These are phyloP conservation scores for Pseudomugil tenellus DNA, from an alignment of 2,797 vertebrate species.

Conservation along the genomic window DNA sequence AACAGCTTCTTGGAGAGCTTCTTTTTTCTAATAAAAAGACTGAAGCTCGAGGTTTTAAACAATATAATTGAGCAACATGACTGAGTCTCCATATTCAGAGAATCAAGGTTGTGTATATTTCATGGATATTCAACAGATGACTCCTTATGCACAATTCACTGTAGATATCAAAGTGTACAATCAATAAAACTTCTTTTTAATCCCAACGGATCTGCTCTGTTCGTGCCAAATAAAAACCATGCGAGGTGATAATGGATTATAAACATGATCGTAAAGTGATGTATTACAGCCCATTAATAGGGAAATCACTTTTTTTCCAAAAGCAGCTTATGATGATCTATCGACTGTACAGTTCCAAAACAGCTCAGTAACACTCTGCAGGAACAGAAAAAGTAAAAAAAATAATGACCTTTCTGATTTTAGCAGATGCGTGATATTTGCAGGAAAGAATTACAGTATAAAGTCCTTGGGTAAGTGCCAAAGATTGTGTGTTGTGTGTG, in stretches of 20 bases:
- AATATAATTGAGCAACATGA: not conserved
- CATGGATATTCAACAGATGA: constrained; percentile 2
- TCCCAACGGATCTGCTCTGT: constrained; percentile 1
- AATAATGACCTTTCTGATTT: constrained; percentile 4
- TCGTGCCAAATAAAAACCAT: constrained; percentile 16
- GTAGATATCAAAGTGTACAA: not conserved
- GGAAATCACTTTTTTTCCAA: constrained; percentile 4
- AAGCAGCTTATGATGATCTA: constrained; percentile 12
- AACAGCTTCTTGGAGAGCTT: not conserved
- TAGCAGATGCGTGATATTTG: not conserved
- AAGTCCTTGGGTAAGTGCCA: constrained; percentile 12
- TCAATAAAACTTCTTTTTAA: not conserved
- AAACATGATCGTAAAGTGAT: constrained; percentile 19
- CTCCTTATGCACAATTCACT: not conserved
- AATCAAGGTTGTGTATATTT: not conserved
- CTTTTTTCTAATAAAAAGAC: too few species aligned
- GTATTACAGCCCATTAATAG: constrained; percentile 11
- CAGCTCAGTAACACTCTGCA: constrained; percentile 8
- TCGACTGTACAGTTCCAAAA: constrained; percentile 24
- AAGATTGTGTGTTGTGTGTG: constrained; percentile 18
- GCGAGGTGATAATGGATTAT: constrained; percentile 27
- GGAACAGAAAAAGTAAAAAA: constrained; percentile 2
- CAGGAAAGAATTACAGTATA: constrained; percentile 5
- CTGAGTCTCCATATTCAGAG: not conserved
- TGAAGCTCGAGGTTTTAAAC: not conserved